Conservation (phyloP, 2,888 invertebrate genomes). For the Drosophila putrida region DNA sequence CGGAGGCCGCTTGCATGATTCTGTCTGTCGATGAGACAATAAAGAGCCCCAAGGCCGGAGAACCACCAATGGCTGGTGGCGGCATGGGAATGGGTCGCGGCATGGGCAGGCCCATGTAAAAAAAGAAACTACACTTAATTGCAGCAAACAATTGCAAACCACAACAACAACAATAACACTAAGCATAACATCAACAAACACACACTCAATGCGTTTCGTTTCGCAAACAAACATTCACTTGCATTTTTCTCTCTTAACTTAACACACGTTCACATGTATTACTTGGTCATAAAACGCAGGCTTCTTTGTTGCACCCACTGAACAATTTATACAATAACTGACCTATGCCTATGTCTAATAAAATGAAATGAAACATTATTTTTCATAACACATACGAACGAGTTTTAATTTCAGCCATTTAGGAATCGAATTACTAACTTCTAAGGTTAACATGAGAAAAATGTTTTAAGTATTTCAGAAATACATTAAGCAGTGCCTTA, state of each 20-base stretch:
- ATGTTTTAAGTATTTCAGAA: background rate
- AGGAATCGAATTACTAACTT: too few species aligned
- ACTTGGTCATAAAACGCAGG: constrained; percentile 57
- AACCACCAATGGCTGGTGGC: constrained; percentile 85
- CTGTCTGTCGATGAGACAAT: constrained; percentile 99
- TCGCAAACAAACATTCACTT: constrained; percentile 51
- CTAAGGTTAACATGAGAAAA: too few species aligned
- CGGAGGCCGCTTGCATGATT: constrained; percentile 97
- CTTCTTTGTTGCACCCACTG: constrained; percentile 49
- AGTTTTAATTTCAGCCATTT: constrained; percentile 4
- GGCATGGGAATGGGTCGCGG: constrained; percentile 88
- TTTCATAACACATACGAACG: constrained; percentile 43
- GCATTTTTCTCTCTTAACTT: constrained; percentile 62
- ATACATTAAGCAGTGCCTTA: background rate
- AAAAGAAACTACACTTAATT: constrained; percentile 23
- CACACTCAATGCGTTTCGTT: constrained; percentile 42
- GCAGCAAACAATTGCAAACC: constrained; percentile 25
- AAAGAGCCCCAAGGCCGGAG: constrained; percentile 92
- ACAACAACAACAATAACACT: constrained; percentile 33
- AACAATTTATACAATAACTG: constrained; percentile 60
- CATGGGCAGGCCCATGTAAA: constrained; percentile 91
- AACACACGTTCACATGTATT: constrained; percentile 66
- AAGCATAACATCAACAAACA: constrained; percentile 41
- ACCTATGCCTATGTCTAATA: constrained; percentile 66
- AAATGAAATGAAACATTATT: constrained; percentile 40